Evolutionary conservation across 2,888 invertebrate genomes (phyloP), one percentile per base, ranked within the genome.

Genomic region (Rhimphoctona megacephalus): DNA sequence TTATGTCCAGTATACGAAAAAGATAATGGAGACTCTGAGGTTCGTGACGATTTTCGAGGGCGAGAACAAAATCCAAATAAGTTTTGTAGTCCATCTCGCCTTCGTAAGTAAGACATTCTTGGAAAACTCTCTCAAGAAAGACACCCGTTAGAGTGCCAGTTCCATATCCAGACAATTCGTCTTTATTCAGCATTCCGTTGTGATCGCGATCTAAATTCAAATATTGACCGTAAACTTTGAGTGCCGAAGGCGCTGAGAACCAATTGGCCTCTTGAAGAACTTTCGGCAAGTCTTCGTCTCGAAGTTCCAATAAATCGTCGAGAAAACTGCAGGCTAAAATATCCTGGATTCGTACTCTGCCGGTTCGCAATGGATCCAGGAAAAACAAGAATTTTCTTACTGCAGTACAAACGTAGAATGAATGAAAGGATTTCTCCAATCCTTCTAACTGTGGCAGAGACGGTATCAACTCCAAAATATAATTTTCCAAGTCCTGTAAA

Each of bases 61-160:
- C 99, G 49, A 99, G 95, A 0, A 99, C 98, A 93, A 99, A 97
- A 94, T 99, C 99, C 36, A 99, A 95, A 94, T 98, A 99, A 0
- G 98, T 98, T 95, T 99, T 99, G 95, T 99, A 99, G 95, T 99
- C 99, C 98, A 98, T 98, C 94, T 98, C 98, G 0, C 98, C 98
- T 90, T 98, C 98, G 93, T 98, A 99, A 0, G 99, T 99, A 5
- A 99, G 96, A 92, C 98, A 99, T 92, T 99, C 99, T 94, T 99
- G 98, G 95, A 99, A 99, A 0, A 99, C 98, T 54, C 99, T 96
- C 91, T 98, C 98, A 4, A 99, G 95, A 94, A 99, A 99, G 0
- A 98, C 97, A 66, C 97, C 96, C 0, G 99, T 99, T 14, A 99
- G 94, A 0, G 98, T 98, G 3, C 99, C 98, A 0, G 98, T 98